Evolutionary conservation across 1,140 invertebrate species (phyloP), one percentile per base, ranked within the genome.

Genomic region (Drosophila aff.): DNA sequence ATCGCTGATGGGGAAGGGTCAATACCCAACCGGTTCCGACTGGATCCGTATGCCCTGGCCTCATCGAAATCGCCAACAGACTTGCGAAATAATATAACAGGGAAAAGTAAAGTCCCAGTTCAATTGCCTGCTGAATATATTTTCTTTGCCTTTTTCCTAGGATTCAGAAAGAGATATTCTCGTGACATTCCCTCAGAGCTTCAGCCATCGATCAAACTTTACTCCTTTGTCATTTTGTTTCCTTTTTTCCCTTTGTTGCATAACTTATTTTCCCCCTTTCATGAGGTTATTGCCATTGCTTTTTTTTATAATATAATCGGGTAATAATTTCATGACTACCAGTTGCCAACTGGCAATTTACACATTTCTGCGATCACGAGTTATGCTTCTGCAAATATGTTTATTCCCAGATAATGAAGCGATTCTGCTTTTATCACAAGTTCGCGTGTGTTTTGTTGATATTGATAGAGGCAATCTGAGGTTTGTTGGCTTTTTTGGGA

Each of bases 161-260:
- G 44, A 43, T 38, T 41, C 60, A 60, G 13, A 41, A 36, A 26
- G 16, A 64, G 61, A 41, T 49, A 18, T 65, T 68, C 16, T n/a
- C 41, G 74, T 61, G 55, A 43, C 73, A 40, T 38, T 76, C 18
- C 7, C 46, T 0, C 7, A 53, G 26, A 67, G 36, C 21, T 28
- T 57, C 11, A 9, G 18, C 16, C 55, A 78, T 78, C 74, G 75
- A 78, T 78, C 75, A 78, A 78, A 78, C 75, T 58, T 77, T 38
- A 49, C 15, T 9, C 26, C 36, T 41, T 31, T 41, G 28, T 40
- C 28, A 21, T 50, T 33, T 26, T n/a, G 31, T 68, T 58, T 49
- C 67, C n/a, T 38, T 23, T n/a, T 23, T 52, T 41, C 33, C 23
- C 41, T 64, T 74, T 58, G 40, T 65, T 76, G 41, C 53, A 77